Evolutionary conservation across 2,888 invertebrate species (phyloP).

Genomic region (Heliconius hortense): DNA sequence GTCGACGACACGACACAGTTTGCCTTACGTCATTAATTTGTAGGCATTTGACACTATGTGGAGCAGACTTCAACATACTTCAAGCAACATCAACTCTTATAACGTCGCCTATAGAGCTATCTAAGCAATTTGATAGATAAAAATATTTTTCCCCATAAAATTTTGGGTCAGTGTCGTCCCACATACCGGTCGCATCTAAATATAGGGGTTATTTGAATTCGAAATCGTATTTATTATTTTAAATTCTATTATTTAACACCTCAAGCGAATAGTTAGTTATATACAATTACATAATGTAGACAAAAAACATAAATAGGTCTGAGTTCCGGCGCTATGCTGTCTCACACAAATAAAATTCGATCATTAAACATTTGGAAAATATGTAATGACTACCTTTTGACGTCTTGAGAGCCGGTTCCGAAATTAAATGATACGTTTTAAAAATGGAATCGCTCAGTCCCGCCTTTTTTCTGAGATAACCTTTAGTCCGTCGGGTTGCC

Average conservation of each 20-base stretch:
- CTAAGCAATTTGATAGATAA: conserved; percentile 46
- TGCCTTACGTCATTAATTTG: conserved; percentile 63
- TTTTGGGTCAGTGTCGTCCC: conserved; percentile 68
- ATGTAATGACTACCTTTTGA: conserved; percentile 81
- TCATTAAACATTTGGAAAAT: conserved; percentile 63
- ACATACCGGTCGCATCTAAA: conserved; percentile 70
- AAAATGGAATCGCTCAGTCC: conserved; percentile 81
- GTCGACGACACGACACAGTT: conserved; percentile 52
- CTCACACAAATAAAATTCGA: conserved; percentile 52
- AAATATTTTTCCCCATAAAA: conserved; percentile 68
- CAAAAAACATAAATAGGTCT: conserved; percentile 46
- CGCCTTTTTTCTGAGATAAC: conserved; percentile 81
- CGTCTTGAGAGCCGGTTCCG: conserved; percentile 80
- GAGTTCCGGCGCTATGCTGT: conserved; percentile 67
- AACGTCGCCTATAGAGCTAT: conserved; percentile 45
- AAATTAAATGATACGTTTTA: conserved; percentile 82
- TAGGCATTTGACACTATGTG: conserved; percentile 60
- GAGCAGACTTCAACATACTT: conserved; percentile 44
- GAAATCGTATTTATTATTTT: conserved; percentile 35
- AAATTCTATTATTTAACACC: conserved; percentile 38
- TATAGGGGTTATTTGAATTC: conserved; percentile 75
- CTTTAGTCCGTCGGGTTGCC: conserved; percentile 78
- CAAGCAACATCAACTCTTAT: conserved; percentile 49
- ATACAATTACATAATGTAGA: conserved; percentile 20
- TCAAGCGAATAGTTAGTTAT: conserved; percentile 21